Base-by-base conservation (phyloP, 2,113 vertebrate species). In the Stegostoma tigrinum region DNA sequence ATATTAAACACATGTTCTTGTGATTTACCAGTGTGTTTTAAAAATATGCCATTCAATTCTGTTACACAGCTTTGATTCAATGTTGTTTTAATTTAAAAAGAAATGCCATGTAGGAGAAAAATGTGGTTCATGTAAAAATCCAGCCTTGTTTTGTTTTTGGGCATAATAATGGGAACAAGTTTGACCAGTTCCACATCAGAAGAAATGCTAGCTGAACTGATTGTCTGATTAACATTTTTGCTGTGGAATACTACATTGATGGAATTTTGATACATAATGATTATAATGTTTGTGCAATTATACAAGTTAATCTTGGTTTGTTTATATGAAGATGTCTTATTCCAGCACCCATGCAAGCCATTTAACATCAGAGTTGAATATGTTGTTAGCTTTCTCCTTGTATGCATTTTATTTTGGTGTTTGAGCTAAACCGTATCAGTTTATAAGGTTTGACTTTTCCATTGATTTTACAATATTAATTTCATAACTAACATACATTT, bases 11-110 rank as follows among this genome's bases (percentile, higher is more conserved):
- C 66, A 72, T 48, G 91, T 66, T 38, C 91, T 94, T 68, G 64
- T 94, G 66, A 67, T 48, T 72, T 95, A 72, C 55, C 42, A 72
- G 42, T 95, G 93, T 95, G 42, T 48, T 48, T 95, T 95, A 72
- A 70, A 95, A 70, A 70, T 94, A 72, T 95, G 38, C 23, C 14
- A 48, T 72, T 95, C 42, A 95, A 48, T 70, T 95, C 45, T 72
- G 19, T 68, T 67, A 45, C 67, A 42, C n/a, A 45, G 67, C 48
- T 42, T 48, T 95, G 67, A 95, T 70, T n/a, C 34, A 94, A 17
- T 42, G n/a, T 38, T 70, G 4, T 91, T 34, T 91, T 94, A 70
- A 14, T 15, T 95, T 67, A 19, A 14, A 5, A 24, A 48, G 2
- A 48, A 72, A 72, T 95, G 64, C 27, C n/a, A 24, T 27, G 68